Percentiles rank a stretch among this genome's conserved stretches.
These are phyloP conservation scores for Drosophila rufa DNA, from an alignment of 1,140 invertebrate genomes.

Conservation along the genomic window DNA sequence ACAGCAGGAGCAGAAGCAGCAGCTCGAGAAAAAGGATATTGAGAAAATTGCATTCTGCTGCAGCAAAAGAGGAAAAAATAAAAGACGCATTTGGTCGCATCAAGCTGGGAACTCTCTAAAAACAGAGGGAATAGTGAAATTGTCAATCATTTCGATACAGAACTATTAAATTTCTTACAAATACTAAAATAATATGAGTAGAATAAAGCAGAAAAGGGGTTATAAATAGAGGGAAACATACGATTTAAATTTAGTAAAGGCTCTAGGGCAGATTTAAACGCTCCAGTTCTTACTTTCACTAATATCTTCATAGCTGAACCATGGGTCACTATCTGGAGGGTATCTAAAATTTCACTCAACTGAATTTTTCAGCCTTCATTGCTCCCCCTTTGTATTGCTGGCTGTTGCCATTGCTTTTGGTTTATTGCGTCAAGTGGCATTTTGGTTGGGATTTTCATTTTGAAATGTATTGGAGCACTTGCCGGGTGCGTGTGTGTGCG, in stretches of 20 bases:
- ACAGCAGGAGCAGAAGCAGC: conserved; percentile 1
- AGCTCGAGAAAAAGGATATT: conserved; percentile 41
- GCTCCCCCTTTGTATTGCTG: conserved; percentile 27
- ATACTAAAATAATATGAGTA: no score
- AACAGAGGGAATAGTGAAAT: neutral
- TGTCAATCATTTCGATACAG: neutral
- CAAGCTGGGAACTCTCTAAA: neutral
- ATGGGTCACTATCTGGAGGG: conserved; percentile 1
- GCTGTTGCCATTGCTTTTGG: conserved; percentile 56
- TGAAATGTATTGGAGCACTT: conserved; percentile 73
- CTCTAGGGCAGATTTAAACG: no score
- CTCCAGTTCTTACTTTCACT: no score
- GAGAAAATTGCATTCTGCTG: conserved; percentile 67
- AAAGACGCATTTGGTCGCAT: conserved; percentile 8
- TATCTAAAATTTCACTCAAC: conserved; percentile 9
- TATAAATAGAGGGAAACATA: no score
- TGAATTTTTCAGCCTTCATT: neutral
- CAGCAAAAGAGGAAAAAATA: conserved; percentile 17
- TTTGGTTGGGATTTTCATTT: conserved; percentile 80
- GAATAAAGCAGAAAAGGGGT: no score
- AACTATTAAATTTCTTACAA: neutral
- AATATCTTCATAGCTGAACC: no score
- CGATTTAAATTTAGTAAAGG: no score
- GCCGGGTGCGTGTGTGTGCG: conserved; percentile 12
- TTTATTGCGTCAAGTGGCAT: conserved; percentile 84